Evolutionary conservation across 2,113 vertebrate species (phyloP).

Genomic region (Dendropsophus ebraccatus): DNA sequence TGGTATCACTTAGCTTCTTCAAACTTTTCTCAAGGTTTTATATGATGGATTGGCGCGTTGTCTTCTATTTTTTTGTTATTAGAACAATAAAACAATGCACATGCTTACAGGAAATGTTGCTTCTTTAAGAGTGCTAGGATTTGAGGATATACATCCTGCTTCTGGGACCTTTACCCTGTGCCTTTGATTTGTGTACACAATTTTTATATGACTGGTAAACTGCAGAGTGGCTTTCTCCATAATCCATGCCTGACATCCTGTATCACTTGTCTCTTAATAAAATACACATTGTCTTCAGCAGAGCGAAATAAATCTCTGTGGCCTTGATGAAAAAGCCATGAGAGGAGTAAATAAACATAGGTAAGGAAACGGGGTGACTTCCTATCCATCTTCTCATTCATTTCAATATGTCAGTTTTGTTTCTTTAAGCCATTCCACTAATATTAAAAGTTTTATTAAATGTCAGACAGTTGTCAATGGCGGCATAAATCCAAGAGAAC

Average conservation of each 20-base stretch:
- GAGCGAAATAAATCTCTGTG: constrained; percentile 44
- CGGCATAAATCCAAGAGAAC: constrained; percentile 7
- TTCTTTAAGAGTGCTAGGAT: constrained; percentile 20
- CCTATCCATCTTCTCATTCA: constrained; percentile 40
- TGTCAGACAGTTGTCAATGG: constrained; percentile 24
- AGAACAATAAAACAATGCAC: neutral
- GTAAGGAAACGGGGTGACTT: constrained; percentile 28
- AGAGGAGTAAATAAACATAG: constrained; percentile 48
- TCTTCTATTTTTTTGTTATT: neutral
- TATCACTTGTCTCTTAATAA: constrained; percentile 55
- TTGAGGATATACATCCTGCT: constrained; percentile 19
- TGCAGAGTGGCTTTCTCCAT: constrained; percentile 36
- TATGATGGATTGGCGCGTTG: neutral
- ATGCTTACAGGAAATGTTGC: neutral
- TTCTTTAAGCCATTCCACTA: constrained; percentile 34
- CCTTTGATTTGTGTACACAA: constrained; percentile 34
- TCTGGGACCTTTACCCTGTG: neutral
- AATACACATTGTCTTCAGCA: constrained; percentile 51
- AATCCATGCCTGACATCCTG: constrained; percentile 53
- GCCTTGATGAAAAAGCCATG: constrained; percentile 48
- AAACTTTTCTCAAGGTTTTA: neutral
- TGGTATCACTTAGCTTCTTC: neutral
- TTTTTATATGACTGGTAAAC: constrained; percentile 42
- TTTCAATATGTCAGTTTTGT: constrained; percentile 53
- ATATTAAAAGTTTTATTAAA: constrained; percentile 55